Conservation (phyloP, 2,113 vertebrate species). For the Scatophagus argus region DNA sequence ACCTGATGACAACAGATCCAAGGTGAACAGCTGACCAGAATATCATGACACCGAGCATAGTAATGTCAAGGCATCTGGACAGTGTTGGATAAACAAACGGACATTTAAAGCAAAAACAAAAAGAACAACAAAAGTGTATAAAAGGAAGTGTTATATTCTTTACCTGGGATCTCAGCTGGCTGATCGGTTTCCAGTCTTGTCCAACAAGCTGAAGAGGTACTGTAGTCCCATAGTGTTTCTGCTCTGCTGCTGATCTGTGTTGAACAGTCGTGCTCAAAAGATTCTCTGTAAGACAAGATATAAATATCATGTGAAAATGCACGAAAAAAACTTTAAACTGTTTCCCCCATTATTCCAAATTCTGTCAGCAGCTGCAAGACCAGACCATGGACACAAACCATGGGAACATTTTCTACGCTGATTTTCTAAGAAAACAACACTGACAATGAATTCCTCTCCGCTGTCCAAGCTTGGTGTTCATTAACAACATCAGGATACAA, state of each 20-base stretch:
- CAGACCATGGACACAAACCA: slow-evolving; percentile 18
- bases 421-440: slow-evolving; percentile 9
- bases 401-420: slow-evolving; percentile 10
- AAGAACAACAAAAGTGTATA: not conserved
- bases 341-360: not conserved
- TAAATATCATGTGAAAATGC: slow-evolving; percentile 30
- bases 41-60: not conserved
- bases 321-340: slow-evolving; percentile 21
- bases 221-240: slow-evolving; percentile 81
- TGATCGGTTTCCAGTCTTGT: slow-evolving; percentile 82
- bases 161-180: slow-evolving; percentile 80
- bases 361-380: slow-evolving; percentile 1
- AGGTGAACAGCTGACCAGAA: no score
- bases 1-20: no score
- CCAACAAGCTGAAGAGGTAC: slow-evolving; percentile 85
- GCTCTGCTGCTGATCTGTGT: slow-evolving; percentile 62
- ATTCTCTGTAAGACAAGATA: slow-evolving; percentile 55
- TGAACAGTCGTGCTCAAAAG: slow-evolving; percentile 49
- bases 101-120: not conserved
- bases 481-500: slow-evolving; percentile 34
- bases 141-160: slow-evolving; percentile 13
- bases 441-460: slow-evolving; percentile 33
- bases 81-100: not conserved
- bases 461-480: slow-evolving; percentile 25
- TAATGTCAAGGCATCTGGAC: not conserved